Evolutionary conservation across 2,113 vertebrate species (phyloP).

Genomic region (Prietella phreatophila): DNA sequence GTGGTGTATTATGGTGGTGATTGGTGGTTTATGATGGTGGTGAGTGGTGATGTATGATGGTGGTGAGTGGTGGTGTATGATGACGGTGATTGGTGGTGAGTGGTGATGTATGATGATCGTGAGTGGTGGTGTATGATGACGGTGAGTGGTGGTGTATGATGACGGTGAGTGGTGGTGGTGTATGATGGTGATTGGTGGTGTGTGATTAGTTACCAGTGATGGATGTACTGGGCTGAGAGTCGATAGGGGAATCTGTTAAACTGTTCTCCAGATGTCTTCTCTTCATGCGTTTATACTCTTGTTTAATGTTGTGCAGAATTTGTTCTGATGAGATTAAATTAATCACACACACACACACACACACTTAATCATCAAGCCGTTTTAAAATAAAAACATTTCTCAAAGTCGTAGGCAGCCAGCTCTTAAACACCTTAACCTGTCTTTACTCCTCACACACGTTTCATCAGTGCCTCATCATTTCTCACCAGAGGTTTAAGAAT

Average conservation of each 20-base stretch:
- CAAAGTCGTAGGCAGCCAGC: too few relatives aligned
- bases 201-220: conserved; percentile 53
- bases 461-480: too few relatives aligned
- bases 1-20: not conserved
- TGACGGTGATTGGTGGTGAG: not conserved
- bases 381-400: not conserved
- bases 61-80: not conserved
- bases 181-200: not conserved
- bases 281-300: conserved; percentile 99
- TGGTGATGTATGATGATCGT: too few relatives aligned
- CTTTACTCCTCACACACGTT: too few relatives aligned
- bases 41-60: not conserved
- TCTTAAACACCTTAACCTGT: not conserved
- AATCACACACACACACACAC: not conserved
- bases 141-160: not conserved
- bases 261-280: conserved; percentile 94
- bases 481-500: not conserved
- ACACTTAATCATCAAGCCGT: too few relatives aligned
- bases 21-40: not conserved
- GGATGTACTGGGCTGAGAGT: conserved; percentile 85
- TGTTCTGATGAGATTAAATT: conserved; percentile 77
- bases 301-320: conserved; percentile 98
- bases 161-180: too few relatives aligned
- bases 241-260: conserved; percentile 86
- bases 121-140: not conserved